These are phyloP conservation scores for Falco berigora DNA, from an alignment of 2,797 vertebrate genomes.

Conservation along the genomic window DNA sequence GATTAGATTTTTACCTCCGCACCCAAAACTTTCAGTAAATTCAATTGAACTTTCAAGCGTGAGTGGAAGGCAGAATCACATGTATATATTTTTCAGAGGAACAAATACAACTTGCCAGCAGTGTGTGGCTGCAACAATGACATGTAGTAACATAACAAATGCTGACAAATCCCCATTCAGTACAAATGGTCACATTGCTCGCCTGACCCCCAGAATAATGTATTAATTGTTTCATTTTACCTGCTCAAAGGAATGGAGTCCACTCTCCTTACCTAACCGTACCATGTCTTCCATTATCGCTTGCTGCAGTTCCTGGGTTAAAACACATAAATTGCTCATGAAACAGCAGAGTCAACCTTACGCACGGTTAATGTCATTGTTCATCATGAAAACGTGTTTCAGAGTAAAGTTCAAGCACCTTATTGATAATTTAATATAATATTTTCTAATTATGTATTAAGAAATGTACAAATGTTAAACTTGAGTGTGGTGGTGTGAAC, in stretches of 20 bases:
- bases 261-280: conserved; percentile 87
- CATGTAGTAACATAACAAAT: background rate
- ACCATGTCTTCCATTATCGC: conserved; percentile 94
- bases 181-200: background rate
- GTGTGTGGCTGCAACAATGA: background rate
- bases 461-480: background rate
- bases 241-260: conserved; percentile 97
- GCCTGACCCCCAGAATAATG: background rate
- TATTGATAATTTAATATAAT: too few species aligned
- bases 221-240: conserved; percentile 62
- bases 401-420: background rate
- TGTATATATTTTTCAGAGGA: background rate
- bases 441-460: too few species aligned
- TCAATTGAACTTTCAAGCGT: background rate
- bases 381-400: background rate
- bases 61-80: background rate
- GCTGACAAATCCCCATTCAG: background rate
- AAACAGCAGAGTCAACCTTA: background rate
- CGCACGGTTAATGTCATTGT: background rate
- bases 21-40: background rate
- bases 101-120: background rate
- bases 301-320: conserved; percentile 83
- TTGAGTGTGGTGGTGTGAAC: background rate
- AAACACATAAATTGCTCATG: conserved; percentile 16
- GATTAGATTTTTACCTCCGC: background rate